Evolutionary conservation across 2,888 invertebrate species (phyloP), one percentile per base, ranked within the genome.

Genomic region (Callosobruchus maculatus): DNA sequence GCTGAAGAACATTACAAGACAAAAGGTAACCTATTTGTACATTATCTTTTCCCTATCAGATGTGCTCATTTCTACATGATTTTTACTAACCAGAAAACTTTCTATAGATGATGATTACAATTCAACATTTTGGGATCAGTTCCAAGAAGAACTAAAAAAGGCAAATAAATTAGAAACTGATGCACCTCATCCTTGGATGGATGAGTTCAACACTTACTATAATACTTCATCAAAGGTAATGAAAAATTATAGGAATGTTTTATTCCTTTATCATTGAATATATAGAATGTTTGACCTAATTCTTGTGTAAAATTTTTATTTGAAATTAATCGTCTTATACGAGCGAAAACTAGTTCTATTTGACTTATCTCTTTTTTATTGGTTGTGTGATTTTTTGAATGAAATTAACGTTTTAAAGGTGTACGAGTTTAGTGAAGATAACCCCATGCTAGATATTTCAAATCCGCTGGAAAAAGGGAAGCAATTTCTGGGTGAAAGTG

Each of bases 381-480:
- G n/a, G n/a, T n/a, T n/a, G n/a, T n/a, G n/a, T n/a, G n/a, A n/a
- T n/a, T n/a, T n/a, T n/a, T n/a, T n/a, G n/a, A n/a, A n/a, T n/a
- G n/a, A n/a, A n/a, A n/a, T n/a, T n/a, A n/a, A n/a, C n/a, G 9
- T 31, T 31, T 78, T 76, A 78, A 78, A 93, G 89, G 93, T 94
- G 78, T 97, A 97, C 84, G 88, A 89, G 80, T 97, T 97, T 87
- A 90, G 92, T 72, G 92, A 95, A 82, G 93, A 96, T 67, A 98
- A 98, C 90, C 94, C 96, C 18, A 93, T 97, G 92, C 88, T 91
- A 71, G 92, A 94, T 81, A 87, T 92, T 78, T 89, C 90, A 72
- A 92, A 95, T 88, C 94, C 97, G 0, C 90, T 98, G 75, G 93
- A 94, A 85, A 93, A 95, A 81, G 98, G 98, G 0, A 93, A 96